A percentile compares a stretch with the other conserved stretches of the same genome.
Evolutionary conservation across 2,888 invertebrate genomes (phyloP).

Genomic region (Myopa testacea): DNA sequence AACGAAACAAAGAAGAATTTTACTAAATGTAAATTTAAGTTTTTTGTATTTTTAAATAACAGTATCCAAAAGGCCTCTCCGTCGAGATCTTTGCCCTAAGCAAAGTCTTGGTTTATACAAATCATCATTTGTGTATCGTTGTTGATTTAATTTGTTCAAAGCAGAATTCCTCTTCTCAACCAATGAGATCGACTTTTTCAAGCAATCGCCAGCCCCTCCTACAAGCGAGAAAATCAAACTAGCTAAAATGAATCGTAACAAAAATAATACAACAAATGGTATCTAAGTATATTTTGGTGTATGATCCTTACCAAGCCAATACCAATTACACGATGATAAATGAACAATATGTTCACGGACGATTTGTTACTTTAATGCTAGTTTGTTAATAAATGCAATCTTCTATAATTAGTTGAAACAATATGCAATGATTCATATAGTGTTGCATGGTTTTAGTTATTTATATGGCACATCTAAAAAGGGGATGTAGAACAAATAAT

Average conservation of each 20-base stretch:
- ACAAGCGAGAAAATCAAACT: slow-evolving; percentile 9
- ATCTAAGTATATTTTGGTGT: neutral
- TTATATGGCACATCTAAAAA: slow-evolving; percentile 35
- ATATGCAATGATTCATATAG: slow-evolving; percentile 35
- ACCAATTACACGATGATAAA: slow-evolving; percentile 13
- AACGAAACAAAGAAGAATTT: no score
- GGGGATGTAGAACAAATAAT: slow-evolving; percentile 38
- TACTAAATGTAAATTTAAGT: neutral
- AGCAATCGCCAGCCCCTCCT: slow-evolving; percentile 1
- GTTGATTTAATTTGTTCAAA: slow-evolving; percentile 54
- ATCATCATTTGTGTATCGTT: slow-evolving; percentile 77
- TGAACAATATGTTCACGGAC: slow-evolving; percentile 10
- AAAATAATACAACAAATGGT: neutral
- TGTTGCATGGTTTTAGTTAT: slow-evolving; percentile 21
- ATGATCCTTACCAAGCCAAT: slow-evolving; percentile 8
- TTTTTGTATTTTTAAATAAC: neutral
- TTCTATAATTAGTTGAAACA: slow-evolving; percentile 30
- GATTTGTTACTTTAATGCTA: slow-evolving; percentile 3
- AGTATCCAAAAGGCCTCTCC: slow-evolving; percentile 60
- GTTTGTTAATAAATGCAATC: slow-evolving; percentile 27
- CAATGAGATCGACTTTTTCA: slow-evolving; percentile 16
- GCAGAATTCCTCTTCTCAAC: neutral
- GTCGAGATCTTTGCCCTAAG: slow-evolving; percentile 71
- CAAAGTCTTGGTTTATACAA: slow-evolving; percentile 78
- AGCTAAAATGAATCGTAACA: neutral